Base-by-base conservation (phyloP, 1,140 invertebrate genomes). In the Tetragnatha versicolor region DNA sequence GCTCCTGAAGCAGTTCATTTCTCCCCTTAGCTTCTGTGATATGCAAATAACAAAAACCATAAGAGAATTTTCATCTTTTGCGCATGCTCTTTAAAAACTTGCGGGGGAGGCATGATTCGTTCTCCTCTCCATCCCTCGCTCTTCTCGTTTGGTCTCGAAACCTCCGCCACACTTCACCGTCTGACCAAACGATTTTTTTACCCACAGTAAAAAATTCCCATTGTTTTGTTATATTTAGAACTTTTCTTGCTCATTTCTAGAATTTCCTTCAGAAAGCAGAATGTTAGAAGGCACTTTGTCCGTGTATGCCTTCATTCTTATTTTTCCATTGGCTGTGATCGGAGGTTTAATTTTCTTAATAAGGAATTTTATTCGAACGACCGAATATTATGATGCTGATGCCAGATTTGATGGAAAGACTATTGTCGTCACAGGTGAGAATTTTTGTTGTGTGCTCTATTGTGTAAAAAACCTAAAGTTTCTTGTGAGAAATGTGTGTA, bases 351-450 rank as follows among this genome's bases (percentile, higher is more conserved):
- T 82, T 12, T 82, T 81, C 35, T 42, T 82, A 5, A 58, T 75
- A 31, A 63, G 80, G 39, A 79, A 68, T 63, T 72, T 63, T 27
- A 82, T 81, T 31, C 65, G 79, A 70, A 37, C 70, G 37, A 81
- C 80, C 10, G 79, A 82, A 53, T 79, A 49, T 37, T 81, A 42
- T 42, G 80, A 82, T 49, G 37, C 55, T 9, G 78, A 81, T 37
- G 80, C 79, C 9, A 61, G 70, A 65, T 72, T 82, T 29, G 81
- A 82, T 61, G 81, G 80, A 37, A 82, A 81, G 33, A 82, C 81
- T 2, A 77, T 82, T 49, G 68, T 82, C 10, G 69, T 82, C 14
- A 82, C 81, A 75, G 81, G 81, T 82, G 80, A 68, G 6, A 10
- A 49, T 39, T 65, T 22, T n/a, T 12, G 1, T 25, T 7, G 17